phyloP scores from a whole-genome alignment of 1,140 invertebrate genomes.

The Physella acuta region DNA sequence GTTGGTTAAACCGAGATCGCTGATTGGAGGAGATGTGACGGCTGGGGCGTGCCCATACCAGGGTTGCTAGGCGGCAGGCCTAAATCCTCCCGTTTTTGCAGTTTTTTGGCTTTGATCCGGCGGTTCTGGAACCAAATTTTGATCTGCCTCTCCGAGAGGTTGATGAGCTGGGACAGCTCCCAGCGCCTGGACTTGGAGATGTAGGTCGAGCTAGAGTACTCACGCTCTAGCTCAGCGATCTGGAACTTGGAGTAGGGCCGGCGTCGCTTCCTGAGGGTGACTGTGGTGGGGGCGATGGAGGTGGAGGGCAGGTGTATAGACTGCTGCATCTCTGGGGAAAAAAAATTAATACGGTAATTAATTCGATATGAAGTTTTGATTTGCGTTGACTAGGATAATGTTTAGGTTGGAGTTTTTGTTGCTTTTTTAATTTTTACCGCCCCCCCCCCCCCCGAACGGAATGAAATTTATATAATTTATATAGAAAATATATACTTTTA shows the following conservation, averaged over 20 bases:
- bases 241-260: slow-evolving; percentile 96
- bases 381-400: not conserved
- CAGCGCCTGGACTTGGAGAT: slow-evolving; percentile 89
- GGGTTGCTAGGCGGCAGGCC: slow-evolving; percentile 14
- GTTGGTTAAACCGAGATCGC: slow-evolving; percentile 15
- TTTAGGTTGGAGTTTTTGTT: too few relatives aligned
- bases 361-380: not conserved
- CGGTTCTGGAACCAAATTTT: slow-evolving; percentile 98
- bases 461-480: too few relatives aligned
- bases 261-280: slow-evolving; percentile 70
- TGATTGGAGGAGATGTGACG: slow-evolving; percentile 22
- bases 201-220: slow-evolving; percentile 96
- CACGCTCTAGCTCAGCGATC: slow-evolving; percentile 86
- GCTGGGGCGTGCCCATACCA: slow-evolving; percentile 13
- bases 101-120: slow-evolving; percentile 89
- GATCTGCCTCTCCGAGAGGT: slow-evolving; percentile 91
- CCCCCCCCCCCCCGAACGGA: too few relatives aligned
- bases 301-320: slow-evolving; percentile 52
- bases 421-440: too few relatives aligned
- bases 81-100: slow-evolving; percentile 48
- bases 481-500: too few relatives aligned
- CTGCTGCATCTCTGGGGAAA: slow-evolving; percentile 45
- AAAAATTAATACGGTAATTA: too few relatives aligned
- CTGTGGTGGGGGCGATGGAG: slow-evolving; percentile 49
- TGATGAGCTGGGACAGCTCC: slow-evolving; percentile 87